Percentiles rank a stretch among this genome's conserved stretches.
phyloP scores from a whole-genome alignment of 2,888 invertebrate species.

The Charanyca ferruginea region DNA sequence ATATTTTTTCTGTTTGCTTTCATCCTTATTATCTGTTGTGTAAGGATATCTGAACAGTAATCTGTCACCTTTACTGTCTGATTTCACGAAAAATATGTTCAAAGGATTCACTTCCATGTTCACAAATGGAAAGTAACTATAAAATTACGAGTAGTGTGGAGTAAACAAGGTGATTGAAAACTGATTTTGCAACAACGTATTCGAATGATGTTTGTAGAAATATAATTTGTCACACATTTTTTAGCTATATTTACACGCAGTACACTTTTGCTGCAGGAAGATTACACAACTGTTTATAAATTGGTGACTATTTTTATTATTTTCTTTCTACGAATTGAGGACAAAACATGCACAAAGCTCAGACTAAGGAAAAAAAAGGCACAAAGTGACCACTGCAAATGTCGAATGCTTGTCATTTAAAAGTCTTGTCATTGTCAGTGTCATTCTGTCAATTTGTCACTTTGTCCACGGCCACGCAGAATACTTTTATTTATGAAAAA shows the following conservation, averaged over 20 bases:
- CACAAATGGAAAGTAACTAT: slow-evolving; percentile 39
- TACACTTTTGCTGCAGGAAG: slow-evolving; percentile 35
- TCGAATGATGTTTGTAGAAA: slow-evolving; percentile 36
- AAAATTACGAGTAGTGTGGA: slow-evolving; percentile 56
- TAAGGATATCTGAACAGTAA: slow-evolving; percentile 98
- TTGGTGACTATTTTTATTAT: slow-evolving; percentile 42
- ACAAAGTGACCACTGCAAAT: not conserved
- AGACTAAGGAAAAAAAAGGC: not conserved
- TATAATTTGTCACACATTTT: slow-evolving; percentile 59
- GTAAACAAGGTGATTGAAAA: slow-evolving; percentile 65
- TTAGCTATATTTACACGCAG: slow-evolving; percentile 11
- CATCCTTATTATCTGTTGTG: slow-evolving; percentile 91
- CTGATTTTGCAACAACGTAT: slow-evolving; percentile 62
- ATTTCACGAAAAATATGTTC: slow-evolving; percentile 97
- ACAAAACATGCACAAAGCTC: slow-evolving; percentile 40
- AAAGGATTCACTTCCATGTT: slow-evolving; percentile 96
- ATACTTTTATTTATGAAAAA: too few relatives aligned
- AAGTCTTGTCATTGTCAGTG: too few relatives aligned
- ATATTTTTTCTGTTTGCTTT: slow-evolving; percentile 91
- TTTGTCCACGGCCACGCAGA: not conserved
- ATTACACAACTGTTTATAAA: slow-evolving; percentile 31
- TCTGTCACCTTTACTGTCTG: slow-evolving; percentile 98
- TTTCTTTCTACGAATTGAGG: slow-evolving; percentile 13
- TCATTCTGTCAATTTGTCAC: slow-evolving; percentile 11
- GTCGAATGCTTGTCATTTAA: not conserved